Evolutionary conservation across 2,797 vertebrate genomes (phyloP).

Genomic region (Sebastes diaconus): DNA sequence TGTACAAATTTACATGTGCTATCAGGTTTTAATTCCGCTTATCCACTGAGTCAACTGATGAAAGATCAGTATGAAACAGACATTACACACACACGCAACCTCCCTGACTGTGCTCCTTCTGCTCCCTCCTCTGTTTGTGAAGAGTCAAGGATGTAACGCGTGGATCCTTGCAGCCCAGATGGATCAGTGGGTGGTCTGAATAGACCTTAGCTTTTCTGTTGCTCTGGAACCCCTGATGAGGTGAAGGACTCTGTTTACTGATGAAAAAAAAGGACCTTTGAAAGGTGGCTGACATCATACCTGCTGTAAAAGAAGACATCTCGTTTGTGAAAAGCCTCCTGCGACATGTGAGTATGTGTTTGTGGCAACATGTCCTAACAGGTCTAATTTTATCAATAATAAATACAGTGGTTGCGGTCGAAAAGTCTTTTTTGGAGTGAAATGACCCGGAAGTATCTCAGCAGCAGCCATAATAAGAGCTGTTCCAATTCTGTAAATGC

Average conservation of each 20-base stretch:
- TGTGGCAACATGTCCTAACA: background rate
- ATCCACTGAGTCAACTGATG: background rate
- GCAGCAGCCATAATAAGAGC: too few relatives aligned
- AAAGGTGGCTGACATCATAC: slow-evolving; percentile 18
- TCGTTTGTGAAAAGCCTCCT: background rate
- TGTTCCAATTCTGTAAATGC: too few relatives aligned
- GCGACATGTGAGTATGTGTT: background rate
- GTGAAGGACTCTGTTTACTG: slow-evolving; percentile 38
- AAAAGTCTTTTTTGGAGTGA: too few relatives aligned
- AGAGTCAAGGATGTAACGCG: slow-evolving; percentile 16
- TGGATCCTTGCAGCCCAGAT: slow-evolving; percentile 23
- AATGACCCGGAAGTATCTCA: too few relatives aligned
- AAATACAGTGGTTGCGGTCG: background rate
- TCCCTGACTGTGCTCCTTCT: background rate
- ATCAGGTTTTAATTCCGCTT: background rate
- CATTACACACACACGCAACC: background rate
- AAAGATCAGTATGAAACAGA: background rate
- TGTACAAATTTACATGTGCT: background rate
- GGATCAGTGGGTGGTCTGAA: slow-evolving; percentile 50
- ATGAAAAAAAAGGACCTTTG: background rate
- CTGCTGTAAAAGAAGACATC: slow-evolving; percentile 5
- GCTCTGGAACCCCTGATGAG: slow-evolving; percentile 14
- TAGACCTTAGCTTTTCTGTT: slow-evolving; percentile 32
- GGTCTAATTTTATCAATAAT: background rate
- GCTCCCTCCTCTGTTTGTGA: background rate